phyloP scores from a whole-genome alignment of 2,888 invertebrate genomes.

The Stenodema calcarata region DNA sequence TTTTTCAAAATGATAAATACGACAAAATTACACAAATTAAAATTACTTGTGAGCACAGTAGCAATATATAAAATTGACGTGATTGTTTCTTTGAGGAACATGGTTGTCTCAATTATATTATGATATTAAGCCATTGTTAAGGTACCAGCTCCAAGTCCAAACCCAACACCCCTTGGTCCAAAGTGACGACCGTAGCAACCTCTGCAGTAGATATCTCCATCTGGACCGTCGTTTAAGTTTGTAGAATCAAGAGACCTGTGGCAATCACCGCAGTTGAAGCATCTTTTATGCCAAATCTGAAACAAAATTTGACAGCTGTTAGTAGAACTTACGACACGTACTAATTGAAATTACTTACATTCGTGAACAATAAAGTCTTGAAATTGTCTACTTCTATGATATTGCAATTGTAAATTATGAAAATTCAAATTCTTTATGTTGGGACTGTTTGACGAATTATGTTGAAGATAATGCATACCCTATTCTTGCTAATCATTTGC shows the following conservation, averaged over 20 bases:
- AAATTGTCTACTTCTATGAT: too few relatives aligned
- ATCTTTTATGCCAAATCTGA: constrained; percentile 85
- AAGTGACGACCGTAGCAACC: constrained; percentile 87
- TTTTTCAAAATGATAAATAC: background rate
- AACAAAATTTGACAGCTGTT: background rate
- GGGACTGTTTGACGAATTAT: too few relatives aligned
- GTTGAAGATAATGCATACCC: constrained; percentile 61
- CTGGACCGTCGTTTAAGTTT: constrained; percentile 88
- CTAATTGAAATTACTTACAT: background rate
- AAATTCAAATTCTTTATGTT: too few relatives aligned
- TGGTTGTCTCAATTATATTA: background rate
- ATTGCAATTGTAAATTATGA: too few relatives aligned
- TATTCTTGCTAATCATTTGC: constrained; percentile 93
- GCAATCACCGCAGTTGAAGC: constrained; percentile 91
- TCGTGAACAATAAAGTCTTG: too few relatives aligned
- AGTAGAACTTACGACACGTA: background rate
- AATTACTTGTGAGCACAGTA: background rate
- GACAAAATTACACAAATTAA: background rate
- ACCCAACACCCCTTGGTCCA: constrained; percentile 89
- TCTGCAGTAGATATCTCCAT: constrained; percentile 92
- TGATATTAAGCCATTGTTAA: constrained; percentile 78
- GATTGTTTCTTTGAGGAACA: background rate
- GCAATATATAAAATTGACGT: constrained; percentile 4
- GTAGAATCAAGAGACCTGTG: constrained; percentile 88
- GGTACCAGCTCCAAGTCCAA: constrained; percentile 89